Percentiles rank a stretch among this genome's conserved stretches.
phyloP scores from a whole-genome alignment of 2,797 vertebrate genomes.

The Prionace glauca region DNA sequence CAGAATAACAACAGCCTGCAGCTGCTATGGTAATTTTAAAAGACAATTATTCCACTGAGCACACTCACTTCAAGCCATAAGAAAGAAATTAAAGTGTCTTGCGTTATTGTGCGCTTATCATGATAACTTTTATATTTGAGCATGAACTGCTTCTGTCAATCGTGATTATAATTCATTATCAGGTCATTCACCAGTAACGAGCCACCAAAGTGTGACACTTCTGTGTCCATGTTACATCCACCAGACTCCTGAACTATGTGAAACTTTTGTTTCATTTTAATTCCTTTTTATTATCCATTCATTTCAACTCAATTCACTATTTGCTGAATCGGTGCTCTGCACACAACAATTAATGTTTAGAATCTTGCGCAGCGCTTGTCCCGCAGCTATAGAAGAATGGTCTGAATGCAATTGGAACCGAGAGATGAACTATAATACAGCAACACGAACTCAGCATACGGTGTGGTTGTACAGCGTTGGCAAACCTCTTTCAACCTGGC shows the following conservation, averaged over 20 bases:
- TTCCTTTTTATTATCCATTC: not conserved
- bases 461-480: not conserved
- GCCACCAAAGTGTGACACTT: conserved; percentile 17
- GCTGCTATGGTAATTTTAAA: conserved; percentile 46
- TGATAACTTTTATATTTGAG: conserved; percentile 32
- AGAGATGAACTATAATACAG: not conserved
- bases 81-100: conserved; percentile 38
- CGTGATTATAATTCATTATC: conserved; percentile 36
- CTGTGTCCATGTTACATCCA: conserved; percentile 27
- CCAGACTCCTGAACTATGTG: conserved; percentile 13
- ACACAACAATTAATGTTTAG: not conserved
- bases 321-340: not conserved
- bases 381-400: not conserved
- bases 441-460: not conserved
- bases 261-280: conserved; percentile 19
- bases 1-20: conserved; percentile 51
- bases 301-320: conserved; percentile 2
- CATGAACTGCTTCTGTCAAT: conserved; percentile 30
- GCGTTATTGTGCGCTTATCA: conserved; percentile 24
- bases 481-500: not conserved
- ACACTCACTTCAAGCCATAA: conserved; percentile 21
- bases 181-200: conserved; percentile 1
- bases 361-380: not conserved
- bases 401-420: not conserved
- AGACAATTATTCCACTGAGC: conserved; percentile 34